Conservation (phyloP, 2,113 vertebrate species). For the Irena cyanogastra region DNA sequence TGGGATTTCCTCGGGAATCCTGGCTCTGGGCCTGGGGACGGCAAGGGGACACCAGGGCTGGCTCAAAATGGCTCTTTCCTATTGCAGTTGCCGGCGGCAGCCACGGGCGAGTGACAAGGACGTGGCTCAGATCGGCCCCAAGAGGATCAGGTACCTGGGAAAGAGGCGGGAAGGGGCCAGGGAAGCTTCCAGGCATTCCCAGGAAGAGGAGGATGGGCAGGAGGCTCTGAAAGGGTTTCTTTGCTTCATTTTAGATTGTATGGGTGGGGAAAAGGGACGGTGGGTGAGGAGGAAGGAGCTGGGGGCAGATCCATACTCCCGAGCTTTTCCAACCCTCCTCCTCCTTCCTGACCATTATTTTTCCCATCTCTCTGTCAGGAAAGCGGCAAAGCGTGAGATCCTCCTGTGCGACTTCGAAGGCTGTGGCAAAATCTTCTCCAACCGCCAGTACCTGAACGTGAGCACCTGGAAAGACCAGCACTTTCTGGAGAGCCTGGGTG, state of each 20-base stretch:
- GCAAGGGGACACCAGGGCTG: rapidly evolving
- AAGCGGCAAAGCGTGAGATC: conserved; percentile 73
- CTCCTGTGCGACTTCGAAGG: conserved; percentile 80
- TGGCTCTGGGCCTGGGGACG: background rate
- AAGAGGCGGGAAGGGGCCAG: background rate
- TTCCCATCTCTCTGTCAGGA: conserved; percentile 50
- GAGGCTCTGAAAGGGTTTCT: background rate
- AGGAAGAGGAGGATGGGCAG: background rate
- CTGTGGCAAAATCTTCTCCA: conserved; percentile 83
- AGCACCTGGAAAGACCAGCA: background rate
- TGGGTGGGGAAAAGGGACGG: background rate
- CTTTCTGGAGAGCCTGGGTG: too few species aligned
- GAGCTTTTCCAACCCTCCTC: background rate
- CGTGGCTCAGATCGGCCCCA: conserved; percentile 51
- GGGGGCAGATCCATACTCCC: background rate
- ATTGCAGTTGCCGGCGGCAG: conserved; percentile 12
- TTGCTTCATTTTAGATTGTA: background rate
- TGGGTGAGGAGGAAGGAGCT: background rate
- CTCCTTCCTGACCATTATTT: background rate
- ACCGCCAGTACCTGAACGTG: conserved; percentile 82
- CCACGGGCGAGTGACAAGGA: conserved; percentile 45
- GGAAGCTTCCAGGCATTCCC: background rate
- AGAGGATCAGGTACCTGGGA: background rate
- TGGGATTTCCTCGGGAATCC: background rate
- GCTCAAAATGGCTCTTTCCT: background rate